phyloP scores from a whole-genome alignment of 2,113 vertebrate species.

The Cebus imitator region DNA sequence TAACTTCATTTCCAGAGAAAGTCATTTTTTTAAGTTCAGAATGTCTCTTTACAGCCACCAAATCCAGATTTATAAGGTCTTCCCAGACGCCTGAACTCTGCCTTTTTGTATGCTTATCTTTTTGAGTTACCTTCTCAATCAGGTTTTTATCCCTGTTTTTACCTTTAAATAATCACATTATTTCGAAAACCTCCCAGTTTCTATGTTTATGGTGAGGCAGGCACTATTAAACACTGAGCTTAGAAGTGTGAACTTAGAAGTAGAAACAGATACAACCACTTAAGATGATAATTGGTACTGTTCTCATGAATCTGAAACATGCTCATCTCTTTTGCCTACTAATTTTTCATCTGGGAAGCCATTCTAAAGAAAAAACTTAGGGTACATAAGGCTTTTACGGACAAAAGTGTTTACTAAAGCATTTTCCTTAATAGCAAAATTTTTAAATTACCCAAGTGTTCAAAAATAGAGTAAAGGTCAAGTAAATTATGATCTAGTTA shows the following conservation, averaged over 20 bases:
- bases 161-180: not conserved
- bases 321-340: not conserved
- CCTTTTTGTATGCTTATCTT: not conserved
- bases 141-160: not conserved
- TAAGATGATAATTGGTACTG: not conserved
- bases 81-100: not conserved
- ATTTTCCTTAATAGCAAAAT: not conserved
- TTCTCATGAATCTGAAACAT: not conserved
- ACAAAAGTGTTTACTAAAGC: not conserved
- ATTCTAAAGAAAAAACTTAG: not conserved
- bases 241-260: not conserved
- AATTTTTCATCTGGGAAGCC: not conserved
- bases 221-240: not conserved
- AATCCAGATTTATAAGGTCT: not conserved
- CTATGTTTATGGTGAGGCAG: not conserved
- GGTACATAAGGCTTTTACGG: not conserved
- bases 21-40: not conserved
- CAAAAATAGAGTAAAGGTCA: not conserved
- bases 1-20: not conserved
- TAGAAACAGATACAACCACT: not conserved
- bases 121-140: not conserved
- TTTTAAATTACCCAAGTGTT: not conserved
- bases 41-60: not conserved
- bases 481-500: not conserved
- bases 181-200: not conserved